Percentiles rank a stretch among this genome's conserved stretches.
Evolutionary conservation across 2,797 vertebrate genomes (phyloP).

Genomic region (Sebastes diploproa): DNA sequence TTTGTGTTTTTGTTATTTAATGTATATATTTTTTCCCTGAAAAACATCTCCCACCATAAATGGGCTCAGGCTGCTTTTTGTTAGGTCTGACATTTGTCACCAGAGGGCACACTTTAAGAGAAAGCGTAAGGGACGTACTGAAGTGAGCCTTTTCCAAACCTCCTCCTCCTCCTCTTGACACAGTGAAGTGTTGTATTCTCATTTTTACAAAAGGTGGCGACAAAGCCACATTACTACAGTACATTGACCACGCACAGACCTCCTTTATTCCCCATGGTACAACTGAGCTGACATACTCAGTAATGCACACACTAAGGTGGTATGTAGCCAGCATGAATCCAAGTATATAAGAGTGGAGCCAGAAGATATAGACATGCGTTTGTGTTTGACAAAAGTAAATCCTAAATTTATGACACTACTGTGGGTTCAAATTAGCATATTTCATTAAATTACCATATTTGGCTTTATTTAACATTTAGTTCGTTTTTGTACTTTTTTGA

Average conservation of each 20-base stretch:
- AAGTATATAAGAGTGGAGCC: background rate
- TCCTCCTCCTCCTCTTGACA: background rate
- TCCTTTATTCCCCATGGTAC: background rate
- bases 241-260: background rate
- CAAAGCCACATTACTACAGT: conserved; percentile 25
- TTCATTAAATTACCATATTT: background rate
- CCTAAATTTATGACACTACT: background rate
- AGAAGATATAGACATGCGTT: background rate
- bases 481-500: background rate
- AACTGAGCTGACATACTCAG: background rate
- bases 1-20: background rate
- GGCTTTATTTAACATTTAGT: background rate
- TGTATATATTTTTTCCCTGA: background rate
- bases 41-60: background rate
- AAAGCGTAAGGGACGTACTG: background rate
- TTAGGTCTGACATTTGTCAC: conserved; percentile 20
- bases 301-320: background rate
- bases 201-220: conserved; percentile 49
- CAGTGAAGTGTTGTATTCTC: conserved; percentile 12
- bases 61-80: conserved; percentile 8
- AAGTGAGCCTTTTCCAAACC: background rate
- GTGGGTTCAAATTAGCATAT: background rate
- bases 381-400: background rate
- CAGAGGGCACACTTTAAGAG: conserved; percentile 48
- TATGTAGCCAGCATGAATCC: background rate